Conservation (phyloP, 2,888 invertebrate genomes). For the Eupeodes latifasciatus region DNA sequence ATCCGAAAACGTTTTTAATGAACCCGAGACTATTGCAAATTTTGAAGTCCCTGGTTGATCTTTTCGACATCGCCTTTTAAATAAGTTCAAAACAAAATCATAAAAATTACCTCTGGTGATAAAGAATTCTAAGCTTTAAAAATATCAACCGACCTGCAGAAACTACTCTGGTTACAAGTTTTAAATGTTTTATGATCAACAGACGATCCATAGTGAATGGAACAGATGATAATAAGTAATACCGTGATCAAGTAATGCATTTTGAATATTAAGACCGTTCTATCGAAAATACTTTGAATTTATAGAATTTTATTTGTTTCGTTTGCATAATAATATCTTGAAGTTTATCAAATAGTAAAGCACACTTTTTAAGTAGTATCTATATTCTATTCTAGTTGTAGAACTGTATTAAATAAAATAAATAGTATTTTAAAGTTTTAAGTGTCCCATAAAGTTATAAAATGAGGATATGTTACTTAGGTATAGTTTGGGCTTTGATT, state of each 20-base stretch:
- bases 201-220: conserved; percentile 82
- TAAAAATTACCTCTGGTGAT: neutral
- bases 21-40: conserved; percentile 89
- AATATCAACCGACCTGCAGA: conserved; percentile 90
- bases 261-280: neutral
- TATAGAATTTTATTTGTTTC: neutral
- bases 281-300: neutral
- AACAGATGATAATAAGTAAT: conserved; percentile 80
- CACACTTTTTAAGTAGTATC: neutral
- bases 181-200: conserved; percentile 97
- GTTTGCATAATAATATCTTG: neutral
- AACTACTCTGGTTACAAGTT: conserved; percentile 98
- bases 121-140: neutral
- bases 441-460: neutral
- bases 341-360: neutral
- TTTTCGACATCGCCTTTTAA: conserved; percentile 88
- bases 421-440: neutral
- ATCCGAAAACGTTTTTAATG: conserved; percentile 88
- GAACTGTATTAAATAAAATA: neutral
- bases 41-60: conserved; percentile 90
- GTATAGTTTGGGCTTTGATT: neutral
- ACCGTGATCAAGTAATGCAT: conserved; percentile 78
- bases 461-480: neutral
- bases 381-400: neutral
- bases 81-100: neutral